These are phyloP conservation scores for Rallus crepitans DNA, from an alignment of 2,797 vertebrate species.

Conservation along the genomic window DNA sequence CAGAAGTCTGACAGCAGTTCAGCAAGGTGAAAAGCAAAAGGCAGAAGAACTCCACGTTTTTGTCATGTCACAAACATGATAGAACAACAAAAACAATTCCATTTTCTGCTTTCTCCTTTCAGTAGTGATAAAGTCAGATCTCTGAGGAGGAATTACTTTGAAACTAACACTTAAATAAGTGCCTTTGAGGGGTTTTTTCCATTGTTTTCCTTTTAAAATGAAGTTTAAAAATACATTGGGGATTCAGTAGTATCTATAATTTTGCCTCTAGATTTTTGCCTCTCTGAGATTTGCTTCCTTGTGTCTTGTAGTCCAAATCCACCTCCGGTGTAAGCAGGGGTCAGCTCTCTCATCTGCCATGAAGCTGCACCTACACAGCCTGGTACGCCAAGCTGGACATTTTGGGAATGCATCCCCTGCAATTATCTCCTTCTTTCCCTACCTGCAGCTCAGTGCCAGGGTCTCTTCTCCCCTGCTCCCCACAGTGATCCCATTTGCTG, in stretches of 20 bases:
- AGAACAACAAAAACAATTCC: constrained; percentile 70
- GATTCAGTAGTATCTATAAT: constrained; percentile 26
- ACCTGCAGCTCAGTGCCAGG: not conserved
- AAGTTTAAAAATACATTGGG: constrained; percentile 39
- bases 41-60: constrained; percentile 65
- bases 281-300: not conserved
- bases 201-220: constrained; percentile 63
- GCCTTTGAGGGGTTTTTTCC: constrained; percentile 32
- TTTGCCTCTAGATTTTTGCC: not conserved
- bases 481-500: not conserved
- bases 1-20: constrained; percentile 77
- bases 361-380: not conserved
- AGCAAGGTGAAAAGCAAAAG: constrained; percentile 76
- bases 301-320: not conserved
- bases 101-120: constrained; percentile 69
- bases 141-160: constrained; percentile 71
- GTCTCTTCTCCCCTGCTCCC: not conserved
- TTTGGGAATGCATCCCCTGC: not conserved
- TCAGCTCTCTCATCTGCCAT: not conserved
- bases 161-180: constrained; percentile 61
- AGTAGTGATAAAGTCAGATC: constrained; percentile 68
- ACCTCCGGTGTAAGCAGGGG: not conserved
- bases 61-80: constrained; percentile 63
- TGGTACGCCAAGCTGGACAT: fast-evolving
- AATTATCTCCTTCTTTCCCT: not conserved